Base-by-base conservation (phyloP, 53 echinoderm and acorn worm species). In the Astropecten irregularis region DNA sequence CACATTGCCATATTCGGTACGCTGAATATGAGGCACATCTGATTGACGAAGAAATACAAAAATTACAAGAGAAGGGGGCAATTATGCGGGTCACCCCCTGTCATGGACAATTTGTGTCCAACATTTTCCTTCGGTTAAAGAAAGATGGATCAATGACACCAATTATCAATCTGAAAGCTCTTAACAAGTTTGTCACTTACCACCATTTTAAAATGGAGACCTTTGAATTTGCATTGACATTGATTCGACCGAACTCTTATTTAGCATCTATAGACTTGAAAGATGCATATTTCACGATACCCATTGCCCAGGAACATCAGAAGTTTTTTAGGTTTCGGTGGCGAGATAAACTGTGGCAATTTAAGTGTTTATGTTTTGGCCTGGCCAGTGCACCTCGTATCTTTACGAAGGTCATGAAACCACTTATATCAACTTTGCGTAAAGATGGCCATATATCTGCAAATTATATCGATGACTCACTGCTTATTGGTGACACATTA, bases 401-500 rank as follows among this genome's bases (percentile, higher is more conserved):
- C 21, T 62, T 62, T 30, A 62, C 62, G 4, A 62, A 62, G 5
- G 14, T 62, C 10, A 62, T 62, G 32, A 62, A 62, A 62, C 62
- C 62, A 62, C 23, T 30, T 9, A 28, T 62, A 16, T 28, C 62
- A 5, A 62, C 62, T 11, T 28, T 62, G 11, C 62, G 62, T 28
- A 62, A 62, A 9, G 27, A 16, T 28, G 62, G 62, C 31, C 30
- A 62, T 30, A 62, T 62, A 11, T 62, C 62, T 11, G 62, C 62
- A 4, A 62, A 62, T 62, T 62, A 62, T 32, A 62, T 62, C 11
- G 62, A 62, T 32, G 62, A 62, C 27, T 62, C 62, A 9, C 33
- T 62, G 1, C 62, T 62, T 28, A 62, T 62, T 11, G 62, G 62
- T 4, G 62, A 62, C 62, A 62, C 62, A 28, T 16, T 62, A 32